Percentiles rank a stretch among this genome's conserved stretches.
These are phyloP conservation scores for Cossypha polioptera DNA, from an alignment of 2,797 vertebrate species.

Conservation along the genomic window DNA sequence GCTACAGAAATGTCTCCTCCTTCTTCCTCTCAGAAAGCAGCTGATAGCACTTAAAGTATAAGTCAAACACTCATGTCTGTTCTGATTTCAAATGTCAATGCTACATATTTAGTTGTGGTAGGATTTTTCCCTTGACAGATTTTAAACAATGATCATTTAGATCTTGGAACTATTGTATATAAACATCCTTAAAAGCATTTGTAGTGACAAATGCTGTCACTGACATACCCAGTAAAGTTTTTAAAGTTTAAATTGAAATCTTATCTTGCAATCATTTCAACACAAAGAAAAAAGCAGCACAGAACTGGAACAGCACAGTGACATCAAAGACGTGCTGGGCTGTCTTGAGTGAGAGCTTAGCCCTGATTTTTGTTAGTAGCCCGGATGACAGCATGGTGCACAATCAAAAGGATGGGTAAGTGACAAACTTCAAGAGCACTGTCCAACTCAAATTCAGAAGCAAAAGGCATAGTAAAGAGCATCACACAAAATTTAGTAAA, in stretches of 20 bases:
- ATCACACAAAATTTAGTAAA: neutral
- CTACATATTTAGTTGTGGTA: slow-evolving; percentile 48
- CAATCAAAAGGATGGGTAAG: neutral
- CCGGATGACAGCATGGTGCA: neutral
- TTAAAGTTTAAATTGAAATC: slow-evolving; percentile 52
- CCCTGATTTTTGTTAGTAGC: neutral
- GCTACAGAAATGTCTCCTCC: slow-evolving; percentile 25
- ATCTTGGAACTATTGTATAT: slow-evolving; percentile 53
- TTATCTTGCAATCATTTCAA: slow-evolving; percentile 34
- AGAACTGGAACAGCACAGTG: neutral
- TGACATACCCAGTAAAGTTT: slow-evolving; percentile 1
- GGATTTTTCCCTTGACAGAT: slow-evolving; percentile 34
- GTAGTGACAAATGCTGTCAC: slow-evolving; percentile 55
- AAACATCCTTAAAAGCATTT: slow-evolving; percentile 43
- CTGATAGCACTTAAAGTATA: neutral
- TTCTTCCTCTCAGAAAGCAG: neutral
- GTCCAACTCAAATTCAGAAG: slow-evolving; percentile 35
- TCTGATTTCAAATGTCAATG: slow-evolving; percentile 52
- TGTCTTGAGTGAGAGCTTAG: neutral
- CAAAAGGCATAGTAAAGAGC: slow-evolving; percentile 32
- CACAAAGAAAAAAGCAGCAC: neutral
- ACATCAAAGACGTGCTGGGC: neutral
- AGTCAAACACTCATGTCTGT: neutral
- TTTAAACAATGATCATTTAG: slow-evolving; percentile 63
- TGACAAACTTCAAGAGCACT: slow-evolving; percentile 1